These are phyloP conservation scores for Notolepis coatsorum DNA, from an alignment of 2,797 vertebrate species.

Conservation along the genomic window DNA sequence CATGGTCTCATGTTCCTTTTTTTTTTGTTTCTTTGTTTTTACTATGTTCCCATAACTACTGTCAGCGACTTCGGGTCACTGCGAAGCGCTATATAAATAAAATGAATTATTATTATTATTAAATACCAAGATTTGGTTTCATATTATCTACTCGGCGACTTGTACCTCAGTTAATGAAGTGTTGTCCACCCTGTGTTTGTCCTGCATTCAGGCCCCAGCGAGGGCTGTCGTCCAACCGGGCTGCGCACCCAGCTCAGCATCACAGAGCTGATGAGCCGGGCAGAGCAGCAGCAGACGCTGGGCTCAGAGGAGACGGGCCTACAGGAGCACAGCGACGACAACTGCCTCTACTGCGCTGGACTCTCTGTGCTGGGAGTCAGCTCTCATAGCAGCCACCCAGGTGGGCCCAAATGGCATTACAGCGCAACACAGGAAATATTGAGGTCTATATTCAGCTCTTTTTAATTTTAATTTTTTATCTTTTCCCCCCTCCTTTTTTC, in stretches of 20 bases:
- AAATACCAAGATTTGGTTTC: too few relatives aligned
- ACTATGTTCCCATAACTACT: too few relatives aligned
- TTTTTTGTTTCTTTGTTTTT: too few relatives aligned
- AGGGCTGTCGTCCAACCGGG: constrained; percentile 79
- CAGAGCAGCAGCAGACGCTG: constrained; percentile 82
- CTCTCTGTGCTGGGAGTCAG: constrained; percentile 80
- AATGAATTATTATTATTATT: too few relatives aligned
- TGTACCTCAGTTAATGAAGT: too few relatives aligned
- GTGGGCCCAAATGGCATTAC: constrained; percentile 73
- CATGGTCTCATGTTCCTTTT: too few relatives aligned
- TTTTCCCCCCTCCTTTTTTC: too few relatives aligned
- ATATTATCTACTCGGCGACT: too few relatives aligned
- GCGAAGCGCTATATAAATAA: too few relatives aligned
- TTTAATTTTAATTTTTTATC: too few relatives aligned
- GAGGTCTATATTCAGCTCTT: neutral
- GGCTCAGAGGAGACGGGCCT: constrained; percentile 86
- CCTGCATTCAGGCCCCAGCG: constrained; percentile 70
- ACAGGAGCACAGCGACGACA: constrained; percentile 88
- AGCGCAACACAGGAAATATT: neutral
- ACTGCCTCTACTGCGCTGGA: constrained; percentile 89
- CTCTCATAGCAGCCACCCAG: constrained; percentile 69
- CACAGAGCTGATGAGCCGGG: constrained; percentile 86
- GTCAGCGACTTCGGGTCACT: too few relatives aligned
- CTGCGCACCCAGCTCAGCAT: constrained; percentile 87
- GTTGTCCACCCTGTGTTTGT: constrained; percentile 39